A percentile compares a stretch with the other conserved stretches of the same genome.
These are phyloP conservation scores for Scytalopus superciliaris DNA, from an alignment of 2,113 vertebrate genomes.

Conservation along the genomic window DNA sequence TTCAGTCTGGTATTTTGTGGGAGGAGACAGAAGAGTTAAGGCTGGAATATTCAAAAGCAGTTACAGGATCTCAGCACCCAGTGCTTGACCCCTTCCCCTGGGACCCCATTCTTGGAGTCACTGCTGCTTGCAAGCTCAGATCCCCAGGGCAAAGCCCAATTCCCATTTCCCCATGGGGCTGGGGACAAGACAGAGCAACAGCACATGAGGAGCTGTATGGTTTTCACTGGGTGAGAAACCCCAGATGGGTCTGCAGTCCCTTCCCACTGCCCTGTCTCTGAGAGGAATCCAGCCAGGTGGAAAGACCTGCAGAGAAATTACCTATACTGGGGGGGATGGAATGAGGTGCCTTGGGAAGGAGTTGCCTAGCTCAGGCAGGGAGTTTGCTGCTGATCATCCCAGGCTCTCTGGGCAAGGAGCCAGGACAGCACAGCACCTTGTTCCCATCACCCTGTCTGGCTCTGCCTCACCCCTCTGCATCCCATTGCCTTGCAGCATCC, in stretches of 20 bases:
- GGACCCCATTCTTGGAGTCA: not conserved
- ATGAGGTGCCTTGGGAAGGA: rapidly evolving
- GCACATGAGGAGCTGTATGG: not conserved
- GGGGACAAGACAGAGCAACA: not conserved
- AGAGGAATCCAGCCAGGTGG: not conserved
- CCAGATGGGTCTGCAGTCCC: not conserved
- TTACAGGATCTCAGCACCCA: not conserved
- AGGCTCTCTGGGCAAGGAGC: not conserved
- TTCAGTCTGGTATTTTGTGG: not conserved
- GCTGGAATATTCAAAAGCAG: not conserved
- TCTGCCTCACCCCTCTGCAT: not conserved
- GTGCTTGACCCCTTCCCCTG: not conserved
- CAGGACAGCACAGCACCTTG: not conserved
- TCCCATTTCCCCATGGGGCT: not conserved
- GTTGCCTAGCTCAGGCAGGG: not conserved
- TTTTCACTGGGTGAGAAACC: not conserved
- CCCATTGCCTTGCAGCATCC: not conserved
- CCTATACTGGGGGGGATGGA: not conserved
- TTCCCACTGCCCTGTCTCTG: not conserved
- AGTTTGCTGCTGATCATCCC: not conserved
- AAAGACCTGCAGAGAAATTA: not conserved
- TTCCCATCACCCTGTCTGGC: not conserved
- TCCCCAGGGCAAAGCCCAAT: not conserved
- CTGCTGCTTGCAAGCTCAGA: not conserved
- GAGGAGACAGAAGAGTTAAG: not conserved